These are phyloP conservation scores for Physella acuta DNA, from an alignment of 1,140 invertebrate genomes.

Conservation along the genomic window DNA sequence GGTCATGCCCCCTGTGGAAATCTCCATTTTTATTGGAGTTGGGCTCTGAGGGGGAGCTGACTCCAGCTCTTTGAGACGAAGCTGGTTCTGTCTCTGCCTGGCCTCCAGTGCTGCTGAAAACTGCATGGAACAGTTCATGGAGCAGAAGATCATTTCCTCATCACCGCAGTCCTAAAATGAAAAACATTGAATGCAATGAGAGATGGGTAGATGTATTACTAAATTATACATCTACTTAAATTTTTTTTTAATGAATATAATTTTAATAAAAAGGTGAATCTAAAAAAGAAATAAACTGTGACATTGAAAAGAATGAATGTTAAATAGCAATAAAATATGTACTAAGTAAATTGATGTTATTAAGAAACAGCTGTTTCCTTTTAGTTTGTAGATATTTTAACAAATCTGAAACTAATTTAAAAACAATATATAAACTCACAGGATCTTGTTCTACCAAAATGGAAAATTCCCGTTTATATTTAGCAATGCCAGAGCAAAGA, in stretches of 20 bases:
- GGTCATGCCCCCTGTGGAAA: slow-evolving; percentile 26
- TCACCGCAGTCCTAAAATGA: slow-evolving; percentile 49
- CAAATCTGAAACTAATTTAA: too few species aligned
- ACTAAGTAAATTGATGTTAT: too few species aligned
- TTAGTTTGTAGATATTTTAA: too few species aligned
- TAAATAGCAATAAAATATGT: too few species aligned
- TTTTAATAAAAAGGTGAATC: neutral
- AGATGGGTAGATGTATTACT: too few species aligned
- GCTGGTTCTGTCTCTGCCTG: slow-evolving; percentile 45
- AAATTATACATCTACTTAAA: neutral
- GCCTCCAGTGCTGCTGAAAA: slow-evolving; percentile 70
- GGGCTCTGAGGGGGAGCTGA: slow-evolving; percentile 33
- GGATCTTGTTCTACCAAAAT: slow-evolving; percentile 59
- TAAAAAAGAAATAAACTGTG: neutral
- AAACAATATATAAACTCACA: slow-evolving; percentile 37
- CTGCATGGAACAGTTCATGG: slow-evolving; percentile 80
- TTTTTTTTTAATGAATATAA: neutral
- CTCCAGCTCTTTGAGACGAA: slow-evolving; percentile 66
- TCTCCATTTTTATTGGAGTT: slow-evolving; percentile 29
- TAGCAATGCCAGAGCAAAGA: slow-evolving; percentile 72
- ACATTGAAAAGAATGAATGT: too few species aligned
- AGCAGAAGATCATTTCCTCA: slow-evolving; percentile 72
- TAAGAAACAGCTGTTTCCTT: too few species aligned
- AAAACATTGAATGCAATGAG: slow-evolving; percentile 12
- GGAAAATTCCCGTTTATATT: slow-evolving; percentile 78